Base-by-base conservation (phyloP, 2,888 invertebrate genomes). In the Pollenia amentaria region DNA sequence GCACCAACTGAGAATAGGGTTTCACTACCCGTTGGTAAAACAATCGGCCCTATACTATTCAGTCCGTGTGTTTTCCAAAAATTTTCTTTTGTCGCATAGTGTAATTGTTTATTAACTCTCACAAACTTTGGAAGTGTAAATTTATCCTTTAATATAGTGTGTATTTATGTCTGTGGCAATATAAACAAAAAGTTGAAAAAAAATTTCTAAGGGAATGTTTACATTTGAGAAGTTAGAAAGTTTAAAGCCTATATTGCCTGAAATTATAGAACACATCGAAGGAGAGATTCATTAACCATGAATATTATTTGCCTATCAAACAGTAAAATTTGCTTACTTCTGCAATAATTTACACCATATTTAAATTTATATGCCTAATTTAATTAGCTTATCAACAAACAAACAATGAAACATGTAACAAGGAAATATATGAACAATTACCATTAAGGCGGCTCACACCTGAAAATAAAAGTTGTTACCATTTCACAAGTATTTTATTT, bases 281-380 rank as follows among this genome's bases (percentile, higher is more conserved):
- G 40, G 7, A 62, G 3, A 40, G 14, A 65, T 65, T 65, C 46
- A 65, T 65, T 46, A 21, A 44, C 18, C 18, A 42, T 21, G 21
- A n/a, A 9, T 21, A 48, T 67, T 62, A n/a, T 62, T 62, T 62
- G 9, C 16, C 60, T 10, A 40, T 40, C 40, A 62, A 62, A 62
- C 60, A 62, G 16, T 62, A n/a, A 62, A 62, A 51, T 38, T 29
- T 51, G 29, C 67, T 69, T 51, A 51, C 9, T 11, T 38, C 16
- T 48, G 18, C 38, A 65, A 69, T 62, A 64, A 62, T 70, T 70
- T 42, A 51, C 51, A 79, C 60, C 48, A 70, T 57, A 79, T 79
- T 69, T 62, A 67, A 70, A 70, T 70, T 79, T 79, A 29, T 48
- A 70, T 53, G 62, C 70, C 53, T 79, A 72, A 79, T 79, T 79